phyloP scores from a whole-genome alignment of 2,113 vertebrate genomes.

The Rallus limicola region DNA sequence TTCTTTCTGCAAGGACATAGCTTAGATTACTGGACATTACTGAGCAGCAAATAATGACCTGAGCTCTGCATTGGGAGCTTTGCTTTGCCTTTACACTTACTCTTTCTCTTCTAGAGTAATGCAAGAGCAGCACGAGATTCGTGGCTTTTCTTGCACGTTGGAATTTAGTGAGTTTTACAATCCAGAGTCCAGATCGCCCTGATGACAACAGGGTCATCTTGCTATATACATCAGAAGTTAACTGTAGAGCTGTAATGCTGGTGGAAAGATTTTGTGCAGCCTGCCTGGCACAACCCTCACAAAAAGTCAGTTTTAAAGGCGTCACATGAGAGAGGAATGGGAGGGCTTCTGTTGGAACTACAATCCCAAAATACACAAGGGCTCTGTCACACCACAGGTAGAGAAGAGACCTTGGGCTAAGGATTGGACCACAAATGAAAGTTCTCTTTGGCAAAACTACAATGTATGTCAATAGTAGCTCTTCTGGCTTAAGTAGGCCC shows the following conservation, averaged over 20 bases:
- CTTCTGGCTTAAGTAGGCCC: background rate
- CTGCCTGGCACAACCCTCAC: background rate
- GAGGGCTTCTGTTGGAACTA: background rate
- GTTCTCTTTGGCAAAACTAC: background rate
- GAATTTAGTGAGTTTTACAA: background rate
- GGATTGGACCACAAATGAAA: background rate
- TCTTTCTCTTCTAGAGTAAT: background rate
- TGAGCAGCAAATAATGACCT: slow-evolving; percentile 49
- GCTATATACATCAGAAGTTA: background rate
- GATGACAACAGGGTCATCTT: background rate
- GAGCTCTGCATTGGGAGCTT: background rate
- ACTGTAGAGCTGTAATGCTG: background rate
- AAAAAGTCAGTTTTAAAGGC: background rate
- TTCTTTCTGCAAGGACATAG: slow-evolving; percentile 23
- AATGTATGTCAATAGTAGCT: rapidly evolving
- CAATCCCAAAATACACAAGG: background rate
- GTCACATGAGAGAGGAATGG: background rate
- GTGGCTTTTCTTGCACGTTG: background rate
- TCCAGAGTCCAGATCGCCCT: background rate
- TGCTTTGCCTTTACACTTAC: slow-evolving; percentile 18
- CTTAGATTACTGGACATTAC: slow-evolving; percentile 51
- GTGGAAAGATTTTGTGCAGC: background rate
- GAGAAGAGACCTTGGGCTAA: background rate
- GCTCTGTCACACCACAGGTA: background rate
- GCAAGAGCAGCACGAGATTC: background rate